phyloP scores from a whole-genome alignment of 2,888 invertebrate genomes.

The Cordilura impudica region DNA sequence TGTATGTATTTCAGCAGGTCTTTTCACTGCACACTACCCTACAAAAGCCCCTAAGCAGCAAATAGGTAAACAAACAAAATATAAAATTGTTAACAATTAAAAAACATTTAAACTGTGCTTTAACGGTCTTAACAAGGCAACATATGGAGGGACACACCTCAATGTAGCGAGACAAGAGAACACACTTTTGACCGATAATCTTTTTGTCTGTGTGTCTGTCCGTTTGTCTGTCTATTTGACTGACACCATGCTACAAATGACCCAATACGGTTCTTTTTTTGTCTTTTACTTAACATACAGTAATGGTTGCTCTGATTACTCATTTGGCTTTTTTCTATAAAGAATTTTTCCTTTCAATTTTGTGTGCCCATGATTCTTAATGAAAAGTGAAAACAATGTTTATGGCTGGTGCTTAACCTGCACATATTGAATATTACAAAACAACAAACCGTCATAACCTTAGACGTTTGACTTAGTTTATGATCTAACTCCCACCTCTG shows the following conservation, averaged over 20 bases:
- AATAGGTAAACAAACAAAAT: conserved; percentile 42
- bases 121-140: conserved; percentile 16
- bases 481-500: conserved; percentile 47
- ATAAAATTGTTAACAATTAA: conserved; percentile 60
- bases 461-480: conserved; percentile 17
- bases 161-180: conserved; percentile 59
- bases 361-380: neutral
- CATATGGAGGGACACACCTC: conserved; percentile 60
- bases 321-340: neutral
- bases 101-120: conserved; percentile 49
- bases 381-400: conserved; percentile 59
- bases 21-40: neutral
- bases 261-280: conserved; percentile 55
- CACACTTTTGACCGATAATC: neutral
- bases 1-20: conserved; percentile 2
- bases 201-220: neutral
- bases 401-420: neutral
- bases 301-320: conserved; percentile 42
- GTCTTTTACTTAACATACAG: conserved; percentile 35
- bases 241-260: conserved; percentile 51
- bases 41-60: conserved; percentile 4
- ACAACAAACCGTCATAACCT: conserved; percentile 16
- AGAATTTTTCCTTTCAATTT: neutral
- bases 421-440: neutral
- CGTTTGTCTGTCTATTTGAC: conserved; percentile 2